phyloP scores from a whole-genome alignment of 2,888 invertebrate species.

The Pachycephus smyrnensis region DNA sequence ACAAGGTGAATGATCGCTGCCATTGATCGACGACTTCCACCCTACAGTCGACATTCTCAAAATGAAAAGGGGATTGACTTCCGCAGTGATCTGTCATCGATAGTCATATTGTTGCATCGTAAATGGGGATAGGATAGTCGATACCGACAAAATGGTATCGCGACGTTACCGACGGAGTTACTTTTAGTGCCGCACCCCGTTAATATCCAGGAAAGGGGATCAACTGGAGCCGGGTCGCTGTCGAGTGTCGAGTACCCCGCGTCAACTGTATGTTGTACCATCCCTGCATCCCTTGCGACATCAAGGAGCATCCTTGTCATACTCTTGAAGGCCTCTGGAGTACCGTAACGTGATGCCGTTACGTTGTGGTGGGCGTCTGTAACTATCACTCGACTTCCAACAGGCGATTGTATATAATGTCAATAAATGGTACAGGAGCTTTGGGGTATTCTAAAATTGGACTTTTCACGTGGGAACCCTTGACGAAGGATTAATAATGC shows the following conservation, averaged over 20 bases:
- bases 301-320: not conserved
- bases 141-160: not conserved
- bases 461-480: no score
- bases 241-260: not conserved
- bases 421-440: not conserved
- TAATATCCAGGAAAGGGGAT: not conserved
- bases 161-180: not conserved
- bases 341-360: not conserved
- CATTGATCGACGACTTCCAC: not conserved
- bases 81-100: not conserved
- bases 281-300: not conserved
- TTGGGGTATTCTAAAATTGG: not conserved
- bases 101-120: not conserved
- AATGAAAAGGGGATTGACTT: not conserved
- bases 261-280: not conserved
- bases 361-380: not conserved
- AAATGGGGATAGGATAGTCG: not conserved
- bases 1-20: not conserved
- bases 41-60: not conserved
- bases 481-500: no score
- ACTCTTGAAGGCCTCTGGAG: not conserved
- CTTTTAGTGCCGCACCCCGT: not conserved
- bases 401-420: not conserved
- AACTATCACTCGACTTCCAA: not conserved
- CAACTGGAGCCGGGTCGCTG: not conserved